Percentiles rank a stretch among this genome's conserved stretches.
Conservation (phyloP, 2,797 vertebrate genomes). For the Spinibarbus caldwelli region DNA sequence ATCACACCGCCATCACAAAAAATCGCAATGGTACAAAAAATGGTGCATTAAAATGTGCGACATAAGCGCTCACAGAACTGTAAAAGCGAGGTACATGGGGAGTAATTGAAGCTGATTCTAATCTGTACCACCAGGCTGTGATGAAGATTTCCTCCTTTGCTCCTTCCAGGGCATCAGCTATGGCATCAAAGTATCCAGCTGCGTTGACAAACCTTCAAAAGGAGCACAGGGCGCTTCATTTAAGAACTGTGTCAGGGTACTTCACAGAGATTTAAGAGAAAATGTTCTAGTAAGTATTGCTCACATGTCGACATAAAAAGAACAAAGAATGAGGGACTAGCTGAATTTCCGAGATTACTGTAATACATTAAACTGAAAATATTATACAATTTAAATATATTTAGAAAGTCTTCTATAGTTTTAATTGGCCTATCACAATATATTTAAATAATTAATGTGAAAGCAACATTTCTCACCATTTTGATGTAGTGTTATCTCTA, state of each 20-base stretch:
- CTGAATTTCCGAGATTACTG: neutral
- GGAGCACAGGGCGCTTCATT: slow-evolving; percentile 47
- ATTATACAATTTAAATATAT: neutral
- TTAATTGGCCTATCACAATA: too few relatives aligned
- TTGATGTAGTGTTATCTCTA: slow-evolving; percentile 58
- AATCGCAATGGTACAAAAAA: too few relatives aligned
- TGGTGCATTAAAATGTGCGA: slow-evolving; percentile 45
- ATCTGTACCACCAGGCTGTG: slow-evolving; percentile 64
- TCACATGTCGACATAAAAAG: slow-evolving; percentile 29
- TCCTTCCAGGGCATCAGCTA: slow-evolving; percentile 64
- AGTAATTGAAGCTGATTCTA: slow-evolving; percentile 61
- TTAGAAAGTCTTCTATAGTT: neutral
- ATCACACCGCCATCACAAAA: too few relatives aligned
- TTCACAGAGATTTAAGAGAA: slow-evolving; percentile 46
- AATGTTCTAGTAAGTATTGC: slow-evolving; percentile 36
- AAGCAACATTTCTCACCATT: slow-evolving; percentile 53
- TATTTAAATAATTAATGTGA: neutral
- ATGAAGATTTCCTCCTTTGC: slow-evolving; percentile 68
- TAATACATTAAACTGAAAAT: neutral
- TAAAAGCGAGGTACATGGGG: slow-evolving; percentile 43
- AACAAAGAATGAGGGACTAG: slow-evolving; percentile 11
- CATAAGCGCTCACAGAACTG: slow-evolving; percentile 55
- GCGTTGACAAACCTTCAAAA: slow-evolving; percentile 65
- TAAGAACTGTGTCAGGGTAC: slow-evolving; percentile 50
- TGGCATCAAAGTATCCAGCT: slow-evolving; percentile 65